Evolutionary conservation across 2,797 vertebrate genomes (phyloP).

Genomic region (Cyprinella venusta): DNA sequence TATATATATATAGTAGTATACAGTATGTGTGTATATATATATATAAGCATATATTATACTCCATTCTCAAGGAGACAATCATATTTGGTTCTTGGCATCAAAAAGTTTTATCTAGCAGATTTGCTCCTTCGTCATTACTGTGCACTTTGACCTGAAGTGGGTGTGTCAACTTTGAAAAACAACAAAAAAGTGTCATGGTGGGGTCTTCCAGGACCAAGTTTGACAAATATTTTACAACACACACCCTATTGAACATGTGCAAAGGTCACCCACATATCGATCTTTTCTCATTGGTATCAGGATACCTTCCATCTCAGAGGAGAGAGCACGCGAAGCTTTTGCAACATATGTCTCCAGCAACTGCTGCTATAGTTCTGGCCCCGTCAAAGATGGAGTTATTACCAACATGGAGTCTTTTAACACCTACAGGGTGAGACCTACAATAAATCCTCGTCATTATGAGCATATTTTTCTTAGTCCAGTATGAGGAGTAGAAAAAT

Average conservation of each 20-base stretch:
- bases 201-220: not conserved
- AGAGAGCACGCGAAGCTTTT: constrained; percentile 72
- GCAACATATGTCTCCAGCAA: constrained; percentile 64
- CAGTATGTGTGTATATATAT: too few species aligned
- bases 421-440: constrained; percentile 72
- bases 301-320: constrained; percentile 73
- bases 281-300: constrained; percentile 59
- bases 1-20: too few species aligned
- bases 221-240: not conserved
- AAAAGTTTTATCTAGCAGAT: not conserved
- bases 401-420: constrained; percentile 70
- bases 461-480: not conserved
- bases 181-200: not conserved
- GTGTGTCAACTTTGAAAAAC: not conserved
- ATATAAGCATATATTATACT: too few species aligned
- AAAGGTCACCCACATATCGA: not conserved
- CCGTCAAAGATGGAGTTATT: constrained; percentile 69
- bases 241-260: not conserved
- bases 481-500: not conserved
- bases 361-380: constrained; percentile 71
- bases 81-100: not conserved
- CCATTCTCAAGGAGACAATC: too few species aligned
- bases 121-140: not conserved
- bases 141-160: constrained; percentile 7
- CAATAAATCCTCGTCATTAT: not conserved